These are phyloP conservation scores for Silurus lanzhouensis DNA, from an alignment of 2,797 vertebrate genomes.

Conservation along the genomic window DNA sequence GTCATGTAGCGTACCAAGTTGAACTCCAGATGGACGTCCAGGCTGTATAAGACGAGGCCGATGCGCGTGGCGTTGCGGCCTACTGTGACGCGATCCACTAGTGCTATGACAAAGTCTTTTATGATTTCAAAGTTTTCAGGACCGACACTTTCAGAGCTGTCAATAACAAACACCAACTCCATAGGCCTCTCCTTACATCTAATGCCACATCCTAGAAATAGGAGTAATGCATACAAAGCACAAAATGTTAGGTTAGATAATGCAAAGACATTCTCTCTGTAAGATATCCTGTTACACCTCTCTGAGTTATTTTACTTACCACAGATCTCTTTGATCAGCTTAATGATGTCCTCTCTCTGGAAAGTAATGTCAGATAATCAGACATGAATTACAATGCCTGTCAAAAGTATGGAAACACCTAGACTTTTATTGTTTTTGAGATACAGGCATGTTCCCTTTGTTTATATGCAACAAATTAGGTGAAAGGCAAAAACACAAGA, in stretches of 20 bases:
- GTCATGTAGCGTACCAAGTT: slow-evolving; percentile 79
- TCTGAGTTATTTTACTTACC: slow-evolving; percentile 72
- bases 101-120: slow-evolving; percentile 87
- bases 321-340: slow-evolving; percentile 90
- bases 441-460: too few species aligned
- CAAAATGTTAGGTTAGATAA: background rate
- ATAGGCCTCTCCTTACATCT: slow-evolving; percentile 93
- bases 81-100: slow-evolving; percentile 87
- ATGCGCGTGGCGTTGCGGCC: slow-evolving; percentile 88
- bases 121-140: slow-evolving; percentile 93
- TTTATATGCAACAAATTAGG: too few species aligned
- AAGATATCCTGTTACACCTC: background rate
- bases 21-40: slow-evolving; percentile 86
- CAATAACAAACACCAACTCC: slow-evolving; percentile 93
- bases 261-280: background rate
- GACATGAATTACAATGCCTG: too few species aligned
- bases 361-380: slow-evolving; percentile 51
- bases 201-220: slow-evolving; percentile 81
- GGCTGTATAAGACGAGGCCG: slow-evolving; percentile 87
- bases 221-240: background rate
- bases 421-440: too few species aligned
- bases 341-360: slow-evolving; percentile 88
- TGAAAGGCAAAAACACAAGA: too few species aligned
- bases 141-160: slow-evolving; percentile 92
- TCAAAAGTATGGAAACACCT: too few species aligned